These are phyloP conservation scores for Megalops atlanticus DNA, from an alignment of 2,113 vertebrate genomes.

Conservation along the genomic window DNA sequence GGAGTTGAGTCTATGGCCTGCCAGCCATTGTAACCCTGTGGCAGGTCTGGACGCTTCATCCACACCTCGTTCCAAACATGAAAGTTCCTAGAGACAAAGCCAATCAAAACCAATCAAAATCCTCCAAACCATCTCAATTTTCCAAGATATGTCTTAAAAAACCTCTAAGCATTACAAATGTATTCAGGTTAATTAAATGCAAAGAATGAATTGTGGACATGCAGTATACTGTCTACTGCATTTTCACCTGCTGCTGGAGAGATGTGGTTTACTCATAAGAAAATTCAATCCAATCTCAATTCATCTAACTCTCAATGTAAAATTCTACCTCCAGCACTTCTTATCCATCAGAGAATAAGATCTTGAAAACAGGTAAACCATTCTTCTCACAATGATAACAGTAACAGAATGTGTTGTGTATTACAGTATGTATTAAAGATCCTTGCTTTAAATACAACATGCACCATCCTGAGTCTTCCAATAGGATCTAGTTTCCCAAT, in stretches of 20 bases:
- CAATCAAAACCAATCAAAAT: too few species aligned
- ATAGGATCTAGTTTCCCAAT: too few species aligned
- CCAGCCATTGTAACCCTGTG: conserved; percentile 60
- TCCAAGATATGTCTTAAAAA: too few species aligned
- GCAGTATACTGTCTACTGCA: not conserved
- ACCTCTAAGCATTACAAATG: not conserved
- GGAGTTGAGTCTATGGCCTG: conserved; percentile 68
- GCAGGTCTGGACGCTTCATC: conserved; percentile 65
- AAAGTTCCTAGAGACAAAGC: conserved; percentile 63
- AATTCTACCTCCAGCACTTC: not conserved
- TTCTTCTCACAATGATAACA: not conserved
- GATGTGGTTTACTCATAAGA: not conserved
- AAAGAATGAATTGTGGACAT: too few species aligned
- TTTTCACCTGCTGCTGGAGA: not conserved
- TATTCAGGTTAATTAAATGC: too few species aligned
- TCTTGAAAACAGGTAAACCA: not conserved
- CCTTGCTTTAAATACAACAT: too few species aligned
- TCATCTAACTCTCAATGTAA: not conserved
- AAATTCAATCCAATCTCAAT: not conserved
- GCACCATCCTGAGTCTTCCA: too few species aligned
- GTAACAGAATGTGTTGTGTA: not conserved
- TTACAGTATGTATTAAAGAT: not conserved
- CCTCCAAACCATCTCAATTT: too few species aligned
- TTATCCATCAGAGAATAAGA: not conserved
- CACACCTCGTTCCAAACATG: conserved; percentile 70